Evolutionary conservation across 2,888 invertebrate genomes (phyloP).

Genomic region (Strigamia transsilvanica): DNA sequence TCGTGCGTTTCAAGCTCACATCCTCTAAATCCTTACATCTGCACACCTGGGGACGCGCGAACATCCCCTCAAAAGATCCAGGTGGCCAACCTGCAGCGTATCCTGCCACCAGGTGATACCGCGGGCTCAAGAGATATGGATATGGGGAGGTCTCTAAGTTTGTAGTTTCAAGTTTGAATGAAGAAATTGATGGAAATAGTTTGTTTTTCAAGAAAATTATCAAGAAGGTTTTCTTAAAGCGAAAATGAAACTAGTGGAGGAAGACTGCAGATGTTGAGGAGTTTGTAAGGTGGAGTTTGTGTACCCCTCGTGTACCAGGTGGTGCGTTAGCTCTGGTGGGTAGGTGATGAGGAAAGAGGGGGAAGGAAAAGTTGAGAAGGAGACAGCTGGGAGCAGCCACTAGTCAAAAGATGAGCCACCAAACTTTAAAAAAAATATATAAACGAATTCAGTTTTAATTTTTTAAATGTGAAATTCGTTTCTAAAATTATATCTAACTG

Average conservation of each 20-base stretch:
- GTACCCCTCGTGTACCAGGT: slow-evolving; percentile 28
- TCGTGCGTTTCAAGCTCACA: slow-evolving; percentile 26
- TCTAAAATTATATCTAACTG: neutral
- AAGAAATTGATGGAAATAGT: neutral
- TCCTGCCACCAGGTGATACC: slow-evolving; percentile 35
- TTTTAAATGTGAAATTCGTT: neutral
- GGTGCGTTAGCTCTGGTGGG: slow-evolving; percentile 30
- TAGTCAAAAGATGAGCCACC: slow-evolving; percentile 41
- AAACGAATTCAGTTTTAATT: neutral
- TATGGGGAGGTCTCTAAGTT: neutral
- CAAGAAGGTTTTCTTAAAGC: neutral
- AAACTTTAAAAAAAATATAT: neutral
- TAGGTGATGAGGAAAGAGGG: slow-evolving; percentile 41
- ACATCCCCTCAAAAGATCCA: slow-evolving; percentile 7
- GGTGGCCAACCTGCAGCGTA: slow-evolving; percentile 40
- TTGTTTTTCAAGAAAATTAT: neutral
- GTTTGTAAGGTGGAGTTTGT: slow-evolving; percentile 39
- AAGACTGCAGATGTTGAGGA: slow-evolving; percentile 9
- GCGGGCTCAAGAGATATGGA: neutral
- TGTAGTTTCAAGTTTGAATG: neutral
- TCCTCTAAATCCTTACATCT: slow-evolving; percentile 16
- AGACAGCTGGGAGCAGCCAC: slow-evolving; percentile 45
- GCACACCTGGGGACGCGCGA: slow-evolving; percentile 35
- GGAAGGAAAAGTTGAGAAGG: slow-evolving; percentile 41
- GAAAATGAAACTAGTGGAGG: neutral